These are phyloP conservation scores for Thryonomys swinderianus DNA, from an alignment of 2,113 vertebrate species.

Conservation along the genomic window DNA sequence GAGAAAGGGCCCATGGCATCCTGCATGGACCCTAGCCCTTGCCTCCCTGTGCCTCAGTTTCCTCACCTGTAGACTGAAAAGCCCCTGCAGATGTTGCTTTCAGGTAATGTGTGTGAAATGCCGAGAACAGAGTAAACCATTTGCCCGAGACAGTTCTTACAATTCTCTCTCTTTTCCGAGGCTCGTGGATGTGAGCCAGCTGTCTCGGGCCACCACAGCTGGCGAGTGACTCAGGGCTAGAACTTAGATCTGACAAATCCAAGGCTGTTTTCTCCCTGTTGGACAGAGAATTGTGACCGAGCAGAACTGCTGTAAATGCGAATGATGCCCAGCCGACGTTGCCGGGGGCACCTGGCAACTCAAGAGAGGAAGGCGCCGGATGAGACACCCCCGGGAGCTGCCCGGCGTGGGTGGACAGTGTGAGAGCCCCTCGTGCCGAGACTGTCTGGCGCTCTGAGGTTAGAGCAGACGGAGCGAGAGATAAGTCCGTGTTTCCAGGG, in stretches of 20 bases:
- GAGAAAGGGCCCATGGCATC: not conserved
- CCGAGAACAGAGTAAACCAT: not conserved
- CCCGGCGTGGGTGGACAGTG: not conserved
- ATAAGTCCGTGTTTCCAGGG: not conserved
- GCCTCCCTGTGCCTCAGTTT: not conserved
- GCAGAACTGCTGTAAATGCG: not conserved
- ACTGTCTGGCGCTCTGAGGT: no score
- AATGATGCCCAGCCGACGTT: not conserved
- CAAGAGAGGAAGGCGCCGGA: not conserved
- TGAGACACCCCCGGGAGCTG: not conserved
- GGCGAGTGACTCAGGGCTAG: not conserved
- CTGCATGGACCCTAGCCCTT: not conserved
- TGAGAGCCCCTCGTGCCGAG: not conserved
- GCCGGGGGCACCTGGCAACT: not conserved
- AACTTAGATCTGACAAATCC: not conserved
- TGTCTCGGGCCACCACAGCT: not conserved
- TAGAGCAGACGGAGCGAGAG: not conserved
- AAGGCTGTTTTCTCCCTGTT: not conserved
- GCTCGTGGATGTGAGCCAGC: not conserved
- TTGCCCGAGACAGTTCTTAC: not conserved
- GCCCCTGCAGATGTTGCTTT: not conserved
- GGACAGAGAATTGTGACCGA: not conserved
- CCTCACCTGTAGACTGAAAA: not conserved
- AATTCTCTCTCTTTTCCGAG: not conserved
- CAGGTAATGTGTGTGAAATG: not conserved